phyloP scores from a whole-genome alignment of 2,888 invertebrate genomes.

The Cremastobaeus sp. region DNA sequence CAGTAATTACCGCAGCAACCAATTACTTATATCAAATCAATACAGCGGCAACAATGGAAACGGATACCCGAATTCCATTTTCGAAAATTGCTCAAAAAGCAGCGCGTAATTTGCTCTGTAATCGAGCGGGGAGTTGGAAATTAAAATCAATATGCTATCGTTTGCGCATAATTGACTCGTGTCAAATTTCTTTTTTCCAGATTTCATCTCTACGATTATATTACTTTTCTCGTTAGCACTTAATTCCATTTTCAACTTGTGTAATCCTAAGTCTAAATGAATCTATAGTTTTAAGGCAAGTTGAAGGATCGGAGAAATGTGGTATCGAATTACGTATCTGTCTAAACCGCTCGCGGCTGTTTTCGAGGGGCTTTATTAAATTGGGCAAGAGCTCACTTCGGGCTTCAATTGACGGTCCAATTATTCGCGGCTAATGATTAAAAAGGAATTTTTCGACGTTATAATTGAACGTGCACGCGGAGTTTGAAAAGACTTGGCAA shows the following conservation, averaged over 20 bases:
- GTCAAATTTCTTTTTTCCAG: too few relatives aligned
- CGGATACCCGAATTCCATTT: too few relatives aligned
- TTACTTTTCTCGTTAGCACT: too few relatives aligned
- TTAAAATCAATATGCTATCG: too few relatives aligned
- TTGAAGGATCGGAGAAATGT: slow-evolving; percentile 19
- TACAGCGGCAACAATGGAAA: too few relatives aligned
- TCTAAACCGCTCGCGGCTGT: slow-evolving; percentile 21
- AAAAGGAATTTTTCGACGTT: slow-evolving; percentile 17
- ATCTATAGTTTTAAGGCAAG: slow-evolving; percentile 10
- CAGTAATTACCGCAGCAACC: too few relatives aligned
- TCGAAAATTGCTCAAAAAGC: too few relatives aligned
- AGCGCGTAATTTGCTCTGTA: too few relatives aligned
- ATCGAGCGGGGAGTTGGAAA: too few relatives aligned
- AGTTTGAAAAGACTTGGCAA: neutral
- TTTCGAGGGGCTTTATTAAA: slow-evolving; percentile 31
- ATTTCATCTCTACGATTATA: too few relatives aligned
- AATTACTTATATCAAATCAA: too few relatives aligned
- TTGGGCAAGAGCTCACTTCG: slow-evolving; percentile 5
- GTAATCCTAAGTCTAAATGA: slow-evolving; percentile 4
- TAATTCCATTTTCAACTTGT: slow-evolving; percentile 14
- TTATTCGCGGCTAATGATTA: slow-evolving; percentile 31
- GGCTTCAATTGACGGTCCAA: slow-evolving; percentile 27
- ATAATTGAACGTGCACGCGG: slow-evolving; percentile 4
- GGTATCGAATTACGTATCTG: slow-evolving; percentile 24
- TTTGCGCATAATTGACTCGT: too few relatives aligned